phyloP scores from a whole-genome alignment of 2,113 vertebrate species.

The Mirounga angustirostris region DNA sequence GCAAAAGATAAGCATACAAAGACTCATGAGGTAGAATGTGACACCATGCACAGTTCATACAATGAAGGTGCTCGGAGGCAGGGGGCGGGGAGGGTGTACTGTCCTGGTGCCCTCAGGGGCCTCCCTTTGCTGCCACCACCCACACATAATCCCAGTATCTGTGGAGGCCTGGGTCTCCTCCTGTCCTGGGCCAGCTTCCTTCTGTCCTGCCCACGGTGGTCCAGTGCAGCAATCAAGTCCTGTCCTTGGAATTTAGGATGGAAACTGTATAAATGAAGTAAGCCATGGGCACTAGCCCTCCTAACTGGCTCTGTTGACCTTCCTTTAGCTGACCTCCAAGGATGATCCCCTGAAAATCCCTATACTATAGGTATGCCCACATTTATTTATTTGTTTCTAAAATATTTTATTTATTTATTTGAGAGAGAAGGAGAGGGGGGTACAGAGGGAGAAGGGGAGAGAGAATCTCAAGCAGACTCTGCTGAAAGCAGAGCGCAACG shows the following conservation, averaged over 20 bases:
- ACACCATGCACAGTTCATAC: not conserved
- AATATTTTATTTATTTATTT: not conserved
- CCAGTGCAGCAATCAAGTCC: not conserved
- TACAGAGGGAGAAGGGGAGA: not conserved
- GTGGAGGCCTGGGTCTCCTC: not conserved
- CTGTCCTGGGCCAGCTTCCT: not conserved
- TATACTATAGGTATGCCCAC: not conserved
- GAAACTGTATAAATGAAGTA: not conserved
- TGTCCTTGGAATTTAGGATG: not conserved
- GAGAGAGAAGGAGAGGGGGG: not conserved
- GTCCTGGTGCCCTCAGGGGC: not conserved
- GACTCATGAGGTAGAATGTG: not conserved
- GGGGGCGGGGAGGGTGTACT: not conserved
- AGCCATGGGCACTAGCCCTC: not conserved
- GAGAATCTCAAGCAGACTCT: not conserved
- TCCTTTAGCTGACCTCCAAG: not conserved
- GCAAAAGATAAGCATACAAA: not conserved
- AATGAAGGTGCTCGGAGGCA: not conserved
- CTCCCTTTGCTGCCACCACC: not conserved
- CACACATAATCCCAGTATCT: not conserved
- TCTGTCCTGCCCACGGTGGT: not conserved
- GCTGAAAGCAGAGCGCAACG: not conserved
- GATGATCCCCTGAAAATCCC: not conserved
- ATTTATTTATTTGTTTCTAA: not conserved
- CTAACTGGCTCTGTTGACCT: not conserved